phyloP scores from a whole-genome alignment of 2,888 invertebrate genomes.

The Mactromeris polynyma region DNA sequence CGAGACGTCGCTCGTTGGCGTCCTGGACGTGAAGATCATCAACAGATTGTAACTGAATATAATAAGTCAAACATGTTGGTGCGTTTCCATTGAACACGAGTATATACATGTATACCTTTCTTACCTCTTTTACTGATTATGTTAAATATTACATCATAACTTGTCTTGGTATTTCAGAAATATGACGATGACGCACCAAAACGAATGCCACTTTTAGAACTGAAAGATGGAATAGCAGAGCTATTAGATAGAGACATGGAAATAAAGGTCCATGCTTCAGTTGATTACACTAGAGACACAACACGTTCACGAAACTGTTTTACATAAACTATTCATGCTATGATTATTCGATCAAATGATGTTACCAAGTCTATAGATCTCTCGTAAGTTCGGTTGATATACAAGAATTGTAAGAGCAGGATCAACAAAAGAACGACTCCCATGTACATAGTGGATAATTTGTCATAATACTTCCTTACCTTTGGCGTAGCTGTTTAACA shows the following conservation, averaged over 20 bases:
- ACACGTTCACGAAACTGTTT: background rate
- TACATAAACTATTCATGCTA: background rate
- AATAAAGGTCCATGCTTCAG: background rate
- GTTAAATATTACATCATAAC: background rate
- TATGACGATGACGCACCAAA: constrained; percentile 13
- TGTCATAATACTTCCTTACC: too few species aligned
- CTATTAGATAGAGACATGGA: constrained; percentile 16
- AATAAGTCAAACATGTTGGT: too few species aligned
- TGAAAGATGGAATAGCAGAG: constrained; percentile 19
- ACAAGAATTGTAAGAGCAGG: too few species aligned
- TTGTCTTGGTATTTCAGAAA: constrained; percentile 14
- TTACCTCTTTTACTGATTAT: too few species aligned
- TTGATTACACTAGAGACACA: background rate
- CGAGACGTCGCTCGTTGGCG: too few species aligned
- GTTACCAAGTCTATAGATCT: background rate
- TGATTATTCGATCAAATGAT: background rate
- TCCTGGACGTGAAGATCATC: too few species aligned
- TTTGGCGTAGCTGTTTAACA: too few species aligned
- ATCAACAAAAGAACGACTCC: too few species aligned
- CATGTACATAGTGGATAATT: too few species aligned
- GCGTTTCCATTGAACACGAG: too few species aligned
- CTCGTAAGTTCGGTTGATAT: background rate
- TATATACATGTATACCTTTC: too few species aligned
- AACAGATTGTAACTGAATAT: too few species aligned
- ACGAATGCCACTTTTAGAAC: constrained; percentile 17